Base-by-base conservation (phyloP, 2,888 invertebrate species). In the Galerucella calmariensis region DNA sequence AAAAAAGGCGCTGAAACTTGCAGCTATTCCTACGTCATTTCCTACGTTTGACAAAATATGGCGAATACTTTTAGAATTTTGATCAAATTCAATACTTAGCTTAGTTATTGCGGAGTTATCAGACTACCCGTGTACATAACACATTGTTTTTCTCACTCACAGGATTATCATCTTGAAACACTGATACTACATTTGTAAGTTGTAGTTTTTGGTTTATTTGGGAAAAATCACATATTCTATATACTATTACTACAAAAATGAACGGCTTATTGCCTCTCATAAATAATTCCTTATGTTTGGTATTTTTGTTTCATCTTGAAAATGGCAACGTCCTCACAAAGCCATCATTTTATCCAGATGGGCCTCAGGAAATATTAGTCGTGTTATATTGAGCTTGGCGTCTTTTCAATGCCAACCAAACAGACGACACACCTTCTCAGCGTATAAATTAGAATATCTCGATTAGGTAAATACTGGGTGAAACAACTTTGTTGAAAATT, bases 361-460 rank as follows among this genome's bases (percentile, higher is more conserved):
- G 83, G 85, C 85, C 85, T 83, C 84, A 81, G 83, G 85, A 86
- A 85, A 86, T 85, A 86, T 86, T 86, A 86, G 85, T 86, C 86
- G 86, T 84, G 84, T 86, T 86, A 86, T 84, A 86, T 86, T 83
- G 84, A 85, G 85, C 85, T 83, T 87, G 87, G 86, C 86, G 84
- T 80, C 81, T 84, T 84, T 87, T 87, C 87, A 87, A 87, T 86
- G 87, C 84, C 86, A 79, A 83, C 79, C 77, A 78, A 41, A 81
- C 80, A 79, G 80, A 81, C 80, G 81, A 82, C 83, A 82, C 83
- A 83, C 83, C 82, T 82, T 81, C 80, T 76, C 59, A 24, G 59
- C 16, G 44, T 78, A 77, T 80, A 75, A 56, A 53, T 68, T 61
- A 41, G 59, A 62, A 73, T 62, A 75, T 75, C 72, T 68, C 72